A percentile compares a stretch with the other conserved stretches of the same genome.
phyloP scores from a whole-genome alignment of 2,888 invertebrate species.

The Coleophora flavipennella region DNA sequence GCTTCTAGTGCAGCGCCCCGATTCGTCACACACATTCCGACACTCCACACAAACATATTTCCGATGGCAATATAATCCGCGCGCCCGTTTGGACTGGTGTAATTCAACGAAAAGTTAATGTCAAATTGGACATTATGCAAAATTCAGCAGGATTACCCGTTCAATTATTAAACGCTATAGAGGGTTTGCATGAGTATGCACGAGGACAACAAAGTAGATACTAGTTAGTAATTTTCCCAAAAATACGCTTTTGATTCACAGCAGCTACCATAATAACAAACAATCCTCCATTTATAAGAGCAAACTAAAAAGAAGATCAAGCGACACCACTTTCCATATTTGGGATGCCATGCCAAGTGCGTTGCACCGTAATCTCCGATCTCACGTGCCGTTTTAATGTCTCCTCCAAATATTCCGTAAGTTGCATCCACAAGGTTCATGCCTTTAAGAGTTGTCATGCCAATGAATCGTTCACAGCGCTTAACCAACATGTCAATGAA shows the following conservation, averaged over 20 bases:
- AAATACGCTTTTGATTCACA: too few relatives aligned
- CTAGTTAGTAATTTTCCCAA: too few relatives aligned
- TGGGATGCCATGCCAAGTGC: constrained; percentile 29
- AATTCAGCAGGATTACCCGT: too few relatives aligned
- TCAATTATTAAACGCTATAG: too few relatives aligned
- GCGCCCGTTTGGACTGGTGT: not conserved
- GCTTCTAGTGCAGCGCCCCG: constrained; percentile 7
- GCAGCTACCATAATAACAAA: constrained; percentile 15
- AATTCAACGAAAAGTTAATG: too few relatives aligned
- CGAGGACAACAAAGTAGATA: too few relatives aligned
- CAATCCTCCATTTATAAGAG: constrained; percentile 30
- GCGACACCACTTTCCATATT: constrained; percentile 32
- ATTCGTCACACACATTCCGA: constrained; percentile 24
- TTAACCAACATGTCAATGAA: too few relatives aligned
- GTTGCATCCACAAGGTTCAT: not conserved
- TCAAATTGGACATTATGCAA: too few relatives aligned
- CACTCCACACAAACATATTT: constrained; percentile 23
- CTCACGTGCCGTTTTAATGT: constrained; percentile 20
- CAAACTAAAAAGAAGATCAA: constrained; percentile 25
- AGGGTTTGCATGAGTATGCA: too few relatives aligned
- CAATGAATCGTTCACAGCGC: too few relatives aligned
- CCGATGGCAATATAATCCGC: constrained; percentile 12
- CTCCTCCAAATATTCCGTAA: too few relatives aligned
- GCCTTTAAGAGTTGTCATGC: not conserved
- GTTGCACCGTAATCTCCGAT: constrained; percentile 35